Evolutionary conservation across 1,140 invertebrate genomes (phyloP).

Genomic region (Papilio dardanus): DNA sequence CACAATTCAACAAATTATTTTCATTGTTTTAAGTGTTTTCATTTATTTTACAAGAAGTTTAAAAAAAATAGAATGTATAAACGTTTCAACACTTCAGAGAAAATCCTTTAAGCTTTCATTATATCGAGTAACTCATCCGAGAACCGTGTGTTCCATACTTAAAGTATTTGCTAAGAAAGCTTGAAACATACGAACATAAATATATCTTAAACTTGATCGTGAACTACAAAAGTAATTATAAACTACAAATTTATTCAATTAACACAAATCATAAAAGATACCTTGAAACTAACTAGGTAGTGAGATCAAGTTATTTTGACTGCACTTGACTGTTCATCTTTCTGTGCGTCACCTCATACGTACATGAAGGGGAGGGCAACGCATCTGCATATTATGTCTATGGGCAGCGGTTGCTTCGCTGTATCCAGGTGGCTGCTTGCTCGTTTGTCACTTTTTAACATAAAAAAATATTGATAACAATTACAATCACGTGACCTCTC

Average conservation of each 20-base stretch:
- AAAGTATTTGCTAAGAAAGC: slow-evolving; percentile 64
- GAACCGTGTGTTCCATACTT: slow-evolving; percentile 54
- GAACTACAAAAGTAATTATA: neutral
- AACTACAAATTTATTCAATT: neutral
- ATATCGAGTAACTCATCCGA: slow-evolving; percentile 57
- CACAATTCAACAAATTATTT: no score
- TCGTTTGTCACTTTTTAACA: no score
- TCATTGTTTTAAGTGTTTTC: neutral
- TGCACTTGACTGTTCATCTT: no score
- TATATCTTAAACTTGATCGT: neutral
- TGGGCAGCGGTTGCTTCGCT: no score
- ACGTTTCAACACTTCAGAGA: slow-evolving; percentile 37
- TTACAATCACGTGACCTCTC: neutral
- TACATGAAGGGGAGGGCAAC: no score
- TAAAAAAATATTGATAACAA: no score
- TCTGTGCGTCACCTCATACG: no score
- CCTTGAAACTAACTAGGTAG: no score
- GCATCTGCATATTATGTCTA: no score
- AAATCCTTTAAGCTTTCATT: slow-evolving; percentile 50
- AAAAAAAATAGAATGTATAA: slow-evolving; percentile 34
- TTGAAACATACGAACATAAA: slow-evolving; percentile 28
- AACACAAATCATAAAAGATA: no score
- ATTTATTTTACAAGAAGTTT: slow-evolving; percentile 11
- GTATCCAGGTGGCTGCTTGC: no score
- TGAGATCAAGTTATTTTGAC: no score